Conservation (phyloP, 2,797 vertebrate genomes). For the Kryptopterus vitreolus region DNA sequence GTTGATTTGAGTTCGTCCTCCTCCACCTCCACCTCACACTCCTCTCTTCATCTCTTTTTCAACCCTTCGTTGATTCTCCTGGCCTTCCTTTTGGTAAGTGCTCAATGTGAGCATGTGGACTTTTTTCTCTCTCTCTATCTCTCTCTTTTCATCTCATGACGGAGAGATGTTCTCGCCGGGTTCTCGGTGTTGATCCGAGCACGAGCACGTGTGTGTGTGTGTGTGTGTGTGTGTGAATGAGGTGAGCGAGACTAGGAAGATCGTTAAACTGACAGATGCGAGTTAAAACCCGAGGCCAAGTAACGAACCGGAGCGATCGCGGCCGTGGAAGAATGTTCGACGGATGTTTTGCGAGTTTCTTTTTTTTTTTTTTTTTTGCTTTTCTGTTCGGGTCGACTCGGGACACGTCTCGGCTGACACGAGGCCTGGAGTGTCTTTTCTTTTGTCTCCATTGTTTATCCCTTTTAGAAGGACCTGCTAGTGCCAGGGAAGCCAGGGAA, state of each 20-base stretch:
- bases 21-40: not conserved
- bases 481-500: no score
- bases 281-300: slow-evolving; percentile 37
- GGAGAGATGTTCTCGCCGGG: slow-evolving; percentile 37
- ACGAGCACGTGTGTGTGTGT: slow-evolving; percentile 16
- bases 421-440: not conserved
- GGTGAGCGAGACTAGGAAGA: slow-evolving; percentile 21
- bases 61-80: slow-evolving; percentile 46
- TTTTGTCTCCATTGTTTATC: not conserved
- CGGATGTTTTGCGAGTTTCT: not conserved
- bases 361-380: not conserved
- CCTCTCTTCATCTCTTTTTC: not conserved
- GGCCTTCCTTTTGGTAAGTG: slow-evolving; percentile 46
- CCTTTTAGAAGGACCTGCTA: no score
- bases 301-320: slow-evolving; percentile 7
- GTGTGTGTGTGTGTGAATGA: slow-evolving; percentile 33
- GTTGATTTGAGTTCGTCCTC: slow-evolving; percentile 26
- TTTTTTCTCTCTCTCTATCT: slow-evolving; percentile 11
- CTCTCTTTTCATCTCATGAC: slow-evolving; percentile 14
- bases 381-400: not conserved
- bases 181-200: slow-evolving; percentile 37
- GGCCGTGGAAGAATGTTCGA: slow-evolving; percentile 33
- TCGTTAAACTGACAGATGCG: slow-evolving; percentile 22
- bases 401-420: not conserved
- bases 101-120: slow-evolving; percentile 39